phyloP scores from a whole-genome alignment of 2,888 invertebrate species.

The Mythimna vitellina region DNA sequence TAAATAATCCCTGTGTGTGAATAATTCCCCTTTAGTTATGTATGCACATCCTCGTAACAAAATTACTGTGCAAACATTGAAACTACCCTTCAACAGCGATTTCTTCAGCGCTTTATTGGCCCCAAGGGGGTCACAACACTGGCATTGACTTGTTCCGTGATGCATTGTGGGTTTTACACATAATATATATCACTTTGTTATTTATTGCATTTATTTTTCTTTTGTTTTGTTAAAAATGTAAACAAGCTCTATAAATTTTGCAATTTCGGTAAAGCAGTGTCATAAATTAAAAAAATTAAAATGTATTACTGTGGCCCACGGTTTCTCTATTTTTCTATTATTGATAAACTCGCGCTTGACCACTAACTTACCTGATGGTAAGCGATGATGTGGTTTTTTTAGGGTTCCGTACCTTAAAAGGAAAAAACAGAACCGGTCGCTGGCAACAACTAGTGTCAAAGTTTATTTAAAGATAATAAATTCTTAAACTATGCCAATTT shows the following conservation, averaged over 20 bases:
- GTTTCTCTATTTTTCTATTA: too few relatives aligned
- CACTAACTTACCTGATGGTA: too few relatives aligned
- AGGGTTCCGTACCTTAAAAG: too few relatives aligned
- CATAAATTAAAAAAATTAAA: too few relatives aligned
- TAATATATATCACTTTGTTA: conserved; percentile 7
- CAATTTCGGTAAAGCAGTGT: too few relatives aligned
- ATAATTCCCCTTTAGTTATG: conserved; percentile 20
- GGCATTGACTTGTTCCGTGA: conserved; percentile 38
- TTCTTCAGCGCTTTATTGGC: conserved; percentile 53
- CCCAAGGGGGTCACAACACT: conserved; percentile 46
- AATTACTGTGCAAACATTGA: conserved; percentile 37
- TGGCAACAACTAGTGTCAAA: not conserved
- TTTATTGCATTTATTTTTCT: conserved; percentile 13
- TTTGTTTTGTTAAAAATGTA: not conserved
- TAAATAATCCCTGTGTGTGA: conserved; percentile 31
- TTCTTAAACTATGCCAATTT: not conserved
- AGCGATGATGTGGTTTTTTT: too few relatives aligned
- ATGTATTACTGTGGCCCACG: too few relatives aligned
- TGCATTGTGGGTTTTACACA: conserved; percentile 21
- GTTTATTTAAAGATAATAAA: not conserved
- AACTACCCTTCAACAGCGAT: conserved; percentile 43
- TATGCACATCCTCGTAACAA: conserved; percentile 35
- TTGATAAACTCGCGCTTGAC: too few relatives aligned
- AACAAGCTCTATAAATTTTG: not conserved
- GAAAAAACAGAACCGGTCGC: not conserved